Evolutionary conservation across 1,140 invertebrate genomes (phyloP), one percentile per base, ranked within the genome.

Genomic region (Panagrolaimus sp.): DNA sequence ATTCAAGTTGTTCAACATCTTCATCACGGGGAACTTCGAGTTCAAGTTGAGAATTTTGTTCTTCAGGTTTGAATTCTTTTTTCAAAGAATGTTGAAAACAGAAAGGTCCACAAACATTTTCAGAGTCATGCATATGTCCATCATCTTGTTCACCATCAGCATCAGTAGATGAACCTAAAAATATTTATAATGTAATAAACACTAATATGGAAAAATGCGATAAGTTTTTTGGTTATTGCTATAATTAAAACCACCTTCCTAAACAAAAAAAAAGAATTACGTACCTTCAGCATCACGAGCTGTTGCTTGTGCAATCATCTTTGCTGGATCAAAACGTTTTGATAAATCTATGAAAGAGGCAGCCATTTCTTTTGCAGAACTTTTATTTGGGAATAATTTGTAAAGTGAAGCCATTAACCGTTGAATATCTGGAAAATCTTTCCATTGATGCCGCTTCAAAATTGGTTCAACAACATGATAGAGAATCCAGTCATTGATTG

Each of bases 401-500:
- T 76, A 73, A 17, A 76, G 52, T 7, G 44, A 26, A 32, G 65
- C 28, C 21, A 28, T 43, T 12, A 64, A 8, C 17, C 17, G 10
- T 3, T 24, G 4, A 6, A 28, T 8, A 15, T 52, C 48, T n/a
- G n/a, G n/a, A 9, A 24, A 28, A 32, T 64, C 15, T 26, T 64
- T 10, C 2, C 17, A n/a, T 8, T 43, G 21, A 21, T 64, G 17
- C 12, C 32, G 21, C 28, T 48, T 46, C n/a, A 44, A 47, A 7
- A 75, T 26, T 46, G 12, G 65, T 32, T 73, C 67, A 28, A 76
- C 63, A 10, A 67, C 67, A 44, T 76, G 70, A 47, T 75, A 76
- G 15, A 76, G 55, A 67, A 76, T 76, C 17, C 43, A 76, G 48
- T 76, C 75, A 67, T 76, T 76, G 32, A 79, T 76, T 24, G 76